Conservation (phyloP, 2,888 invertebrate species). For the Drosophila kambysellisi region DNA sequence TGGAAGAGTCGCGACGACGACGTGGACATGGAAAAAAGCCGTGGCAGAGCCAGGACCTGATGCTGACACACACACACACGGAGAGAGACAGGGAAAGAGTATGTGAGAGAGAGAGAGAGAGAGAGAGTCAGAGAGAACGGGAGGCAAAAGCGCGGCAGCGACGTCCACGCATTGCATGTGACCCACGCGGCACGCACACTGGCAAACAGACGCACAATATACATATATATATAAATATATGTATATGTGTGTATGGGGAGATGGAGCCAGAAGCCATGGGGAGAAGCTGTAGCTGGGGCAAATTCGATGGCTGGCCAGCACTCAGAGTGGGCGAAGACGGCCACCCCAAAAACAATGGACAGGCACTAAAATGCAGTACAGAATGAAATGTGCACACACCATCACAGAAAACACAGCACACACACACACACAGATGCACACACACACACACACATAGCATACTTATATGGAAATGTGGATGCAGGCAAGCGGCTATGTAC, state of each 20-base stretch:
- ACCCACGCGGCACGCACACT: constrained; percentile 44
- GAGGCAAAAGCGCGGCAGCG: constrained; percentile 23
- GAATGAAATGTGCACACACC: constrained; percentile 57
- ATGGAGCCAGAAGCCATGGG: background rate
- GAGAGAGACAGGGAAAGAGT: constrained; percentile 3
- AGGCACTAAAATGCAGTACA: constrained; percentile 67
- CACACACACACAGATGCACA: constrained; percentile 5
- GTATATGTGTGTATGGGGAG: background rate
- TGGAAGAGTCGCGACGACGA: constrained; percentile 55
- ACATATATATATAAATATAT: background rate
- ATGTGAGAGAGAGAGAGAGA: background rate
- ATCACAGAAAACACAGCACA: constrained; percentile 26
- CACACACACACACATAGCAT: background rate
- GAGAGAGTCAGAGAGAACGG: background rate
- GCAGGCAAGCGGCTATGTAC: constrained; percentile 58
- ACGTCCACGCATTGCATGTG: constrained; percentile 48
- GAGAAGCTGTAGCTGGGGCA: constrained; percentile 12
- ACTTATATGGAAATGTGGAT: constrained; percentile 12
- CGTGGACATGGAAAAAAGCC: constrained; percentile 53
- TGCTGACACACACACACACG: background rate
- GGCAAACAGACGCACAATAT: constrained; percentile 62
- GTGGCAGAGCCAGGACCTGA: constrained; percentile 39
- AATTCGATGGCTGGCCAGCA: constrained; percentile 23
- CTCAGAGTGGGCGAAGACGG: constrained; percentile 27
- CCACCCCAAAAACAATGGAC: constrained; percentile 60